Conservation (phyloP, 2,113 vertebrate species). For the Erinaceus europaeus region DNA sequence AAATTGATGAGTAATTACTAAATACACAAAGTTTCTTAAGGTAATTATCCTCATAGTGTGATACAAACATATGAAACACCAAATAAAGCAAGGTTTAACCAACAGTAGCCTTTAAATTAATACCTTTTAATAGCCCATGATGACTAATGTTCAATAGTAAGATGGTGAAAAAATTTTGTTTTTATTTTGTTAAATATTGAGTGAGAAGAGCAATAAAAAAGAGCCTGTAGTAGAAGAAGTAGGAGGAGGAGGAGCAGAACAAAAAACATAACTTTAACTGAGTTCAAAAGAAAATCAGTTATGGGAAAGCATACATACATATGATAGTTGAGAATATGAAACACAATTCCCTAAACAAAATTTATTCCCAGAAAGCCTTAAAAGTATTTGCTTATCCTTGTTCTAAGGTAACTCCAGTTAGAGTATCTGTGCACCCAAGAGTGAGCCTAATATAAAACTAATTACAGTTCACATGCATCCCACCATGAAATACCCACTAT, state of each 20-base stretch:
- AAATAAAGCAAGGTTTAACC: not conserved
- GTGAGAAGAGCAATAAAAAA: not conserved
- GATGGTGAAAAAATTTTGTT: not conserved
- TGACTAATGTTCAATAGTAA: not conserved
- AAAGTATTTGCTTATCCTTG: not conserved
- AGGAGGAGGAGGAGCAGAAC: no score
- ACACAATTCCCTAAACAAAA: not conserved
- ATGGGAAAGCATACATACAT: not conserved
- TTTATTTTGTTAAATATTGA: not conserved
- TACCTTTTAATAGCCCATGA: not conserved
- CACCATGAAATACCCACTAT: not conserved
- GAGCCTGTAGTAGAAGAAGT: not conserved
- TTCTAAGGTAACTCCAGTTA: not conserved
- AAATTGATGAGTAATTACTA: not conserved
- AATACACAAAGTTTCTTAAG: not conserved
- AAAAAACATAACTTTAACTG: not conserved
- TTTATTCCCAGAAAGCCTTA: not conserved
- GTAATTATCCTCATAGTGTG: not conserved
- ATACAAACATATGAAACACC: not conserved
- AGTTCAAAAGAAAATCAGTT: not conserved
- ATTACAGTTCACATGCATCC: rapidly evolving
- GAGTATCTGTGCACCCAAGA: not conserved
- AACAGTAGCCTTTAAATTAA: not conserved
- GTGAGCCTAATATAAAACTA: not conserved
- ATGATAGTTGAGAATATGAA: not conserved